A percentile compares a stretch with the other conserved stretches of the same genome.
These are phyloP conservation scores for Drosophila kuntzei DNA, from an alignment of 2,888 invertebrate species.

Conservation along the genomic window DNA sequence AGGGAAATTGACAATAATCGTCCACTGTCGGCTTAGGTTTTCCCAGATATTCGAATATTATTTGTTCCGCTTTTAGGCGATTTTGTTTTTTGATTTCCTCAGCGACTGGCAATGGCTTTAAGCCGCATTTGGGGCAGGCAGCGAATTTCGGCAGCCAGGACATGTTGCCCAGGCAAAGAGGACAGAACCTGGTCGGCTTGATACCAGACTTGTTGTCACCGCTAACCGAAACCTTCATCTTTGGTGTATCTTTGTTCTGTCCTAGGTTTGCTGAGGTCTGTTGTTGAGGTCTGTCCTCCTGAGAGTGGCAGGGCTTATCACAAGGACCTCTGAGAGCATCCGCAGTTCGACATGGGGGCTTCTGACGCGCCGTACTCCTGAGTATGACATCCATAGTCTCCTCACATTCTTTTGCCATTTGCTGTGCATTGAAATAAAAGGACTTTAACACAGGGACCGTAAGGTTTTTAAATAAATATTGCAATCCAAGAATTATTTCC, in stretches of 20 bases:
- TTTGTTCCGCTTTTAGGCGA: conserved; percentile 73
- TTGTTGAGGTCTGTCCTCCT: not conserved
- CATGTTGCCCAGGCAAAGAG: conserved; percentile 80
- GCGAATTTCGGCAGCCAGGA: conserved; percentile 85
- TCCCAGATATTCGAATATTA: conserved; percentile 72
- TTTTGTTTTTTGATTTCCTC: conserved; percentile 67
- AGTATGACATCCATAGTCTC: conserved; percentile 26
- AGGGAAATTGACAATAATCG: conserved; percentile 45
- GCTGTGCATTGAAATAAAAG: conserved; percentile 21
- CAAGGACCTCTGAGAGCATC: not conserved
- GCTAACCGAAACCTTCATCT: conserved; percentile 9
- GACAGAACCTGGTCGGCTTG: conserved; percentile 71
- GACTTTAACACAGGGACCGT: too few species aligned
- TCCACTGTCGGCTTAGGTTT: conserved; percentile 26
- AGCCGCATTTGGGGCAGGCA: conserved; percentile 82
- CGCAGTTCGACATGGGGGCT: conserved; percentile 18
- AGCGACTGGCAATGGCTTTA: conserved; percentile 73
- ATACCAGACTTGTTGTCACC: conserved; percentile 13
- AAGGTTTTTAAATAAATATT: too few species aligned
- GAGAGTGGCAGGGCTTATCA: conserved; percentile 23
- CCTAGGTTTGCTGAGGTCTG: not conserved
- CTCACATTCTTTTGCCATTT: conserved; percentile 55
- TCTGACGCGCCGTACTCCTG: not conserved
- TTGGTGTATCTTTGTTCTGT: not conserved
- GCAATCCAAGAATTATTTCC: too few species aligned